Conservation (phyloP, 2,888 invertebrate genomes). For the Glaucopsyche alexis region DNA sequence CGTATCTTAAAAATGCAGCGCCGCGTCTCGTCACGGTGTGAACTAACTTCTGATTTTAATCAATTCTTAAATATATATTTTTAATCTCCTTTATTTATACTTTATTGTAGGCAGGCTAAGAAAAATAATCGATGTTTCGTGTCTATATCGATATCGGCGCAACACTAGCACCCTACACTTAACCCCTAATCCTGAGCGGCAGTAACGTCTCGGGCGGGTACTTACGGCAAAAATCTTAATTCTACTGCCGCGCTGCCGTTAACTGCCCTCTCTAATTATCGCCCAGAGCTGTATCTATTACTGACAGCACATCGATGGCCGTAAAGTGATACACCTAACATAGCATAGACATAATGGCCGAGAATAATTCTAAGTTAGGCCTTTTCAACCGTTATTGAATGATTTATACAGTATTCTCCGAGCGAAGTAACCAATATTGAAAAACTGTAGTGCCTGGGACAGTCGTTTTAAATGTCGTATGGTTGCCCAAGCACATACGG, state of each 20-base stretch:
- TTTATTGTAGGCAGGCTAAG: neutral
- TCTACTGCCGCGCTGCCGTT: slow-evolving; percentile 66
- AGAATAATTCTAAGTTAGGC: neutral
- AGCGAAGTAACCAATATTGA: too few species aligned
- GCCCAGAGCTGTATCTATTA: slow-evolving; percentile 72
- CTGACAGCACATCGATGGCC: slow-evolving; percentile 45
- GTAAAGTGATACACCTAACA: slow-evolving; percentile 12
- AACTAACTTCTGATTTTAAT: too few species aligned
- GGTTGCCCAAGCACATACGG: too few species aligned
- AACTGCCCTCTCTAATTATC: slow-evolving; percentile 77
- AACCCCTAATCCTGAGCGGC: slow-evolving; percentile 77
- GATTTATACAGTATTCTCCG: too few species aligned
- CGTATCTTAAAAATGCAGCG: too few species aligned
- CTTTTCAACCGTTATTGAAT: too few species aligned
- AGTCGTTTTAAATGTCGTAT: too few species aligned
- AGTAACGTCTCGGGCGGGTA: slow-evolving; percentile 69
- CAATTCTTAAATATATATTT: neutral
- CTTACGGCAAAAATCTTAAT: slow-evolving; percentile 80
- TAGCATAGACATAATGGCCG: neutral
- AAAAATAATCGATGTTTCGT: neutral
- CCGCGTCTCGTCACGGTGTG: too few species aligned
- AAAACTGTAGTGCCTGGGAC: too few species aligned
- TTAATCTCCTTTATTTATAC: neutral
- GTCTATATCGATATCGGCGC: slow-evolving; percentile 45
- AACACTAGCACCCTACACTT: slow-evolving; percentile 71